These are phyloP conservation scores for Hymenochirus boettgeri DNA, from an alignment of 2,113 vertebrate species.

Conservation along the genomic window DNA sequence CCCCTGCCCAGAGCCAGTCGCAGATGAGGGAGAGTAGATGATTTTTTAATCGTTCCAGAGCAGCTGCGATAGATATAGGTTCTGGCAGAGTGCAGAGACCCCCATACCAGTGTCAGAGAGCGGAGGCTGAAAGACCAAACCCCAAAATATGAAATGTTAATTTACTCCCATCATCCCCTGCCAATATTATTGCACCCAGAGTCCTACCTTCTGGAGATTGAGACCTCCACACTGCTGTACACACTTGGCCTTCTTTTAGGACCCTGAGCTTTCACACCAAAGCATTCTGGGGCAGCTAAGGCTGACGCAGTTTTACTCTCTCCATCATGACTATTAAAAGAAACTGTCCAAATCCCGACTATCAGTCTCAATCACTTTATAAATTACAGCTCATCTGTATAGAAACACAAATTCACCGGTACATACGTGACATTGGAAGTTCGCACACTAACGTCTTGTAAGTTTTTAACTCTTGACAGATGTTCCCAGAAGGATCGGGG, in stretches of 20 bases:
- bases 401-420: not conserved
- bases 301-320: conserved; percentile 67
- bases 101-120: conserved; percentile 82
- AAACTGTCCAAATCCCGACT: not conserved
- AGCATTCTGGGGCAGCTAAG: conserved; percentile 73
- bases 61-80: conserved; percentile 59
- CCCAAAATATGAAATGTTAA: too few species aligned
- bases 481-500: conserved; percentile 47
- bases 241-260: conserved; percentile 57
- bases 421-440: conserved; percentile 67
- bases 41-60: conserved; percentile 73
- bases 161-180: too few species aligned
- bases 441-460: conserved; percentile 55
- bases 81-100: conserved; percentile 71
- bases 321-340: conserved; percentile 47
- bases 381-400: not conserved
- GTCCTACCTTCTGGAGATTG: conserved; percentile 69
- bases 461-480: conserved; percentile 65
- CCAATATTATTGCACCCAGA: too few species aligned
- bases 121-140: conserved; percentile 64
- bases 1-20: conserved; percentile 79
- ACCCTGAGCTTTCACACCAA: conserved; percentile 69
- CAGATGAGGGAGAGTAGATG: conserved; percentile 74
- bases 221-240: conserved; percentile 66
- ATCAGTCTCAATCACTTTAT: not conserved